Percentiles rank a stretch among this genome's conserved stretches.
phyloP scores from a whole-genome alignment of 2,888 invertebrate genomes.

The Tineola bisselliella region DNA sequence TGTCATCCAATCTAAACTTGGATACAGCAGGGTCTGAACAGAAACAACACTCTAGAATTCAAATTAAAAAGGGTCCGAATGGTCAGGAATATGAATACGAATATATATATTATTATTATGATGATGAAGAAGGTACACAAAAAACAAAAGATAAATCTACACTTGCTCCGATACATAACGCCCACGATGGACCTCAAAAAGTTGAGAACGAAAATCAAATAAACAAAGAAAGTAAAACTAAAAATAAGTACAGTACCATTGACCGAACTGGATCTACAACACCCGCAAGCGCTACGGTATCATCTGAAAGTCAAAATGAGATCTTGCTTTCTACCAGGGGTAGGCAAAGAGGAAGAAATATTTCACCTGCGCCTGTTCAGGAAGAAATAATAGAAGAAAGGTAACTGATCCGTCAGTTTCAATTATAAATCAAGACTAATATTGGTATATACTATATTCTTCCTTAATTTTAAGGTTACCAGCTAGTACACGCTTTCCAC shows the following conservation, averaged over 20 bases:
- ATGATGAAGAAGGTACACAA: slow-evolving; percentile 72
- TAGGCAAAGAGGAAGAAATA: slow-evolving; percentile 58
- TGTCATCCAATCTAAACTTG: slow-evolving; percentile 62
- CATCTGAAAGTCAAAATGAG: slow-evolving; percentile 73
- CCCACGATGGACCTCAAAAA: slow-evolving; percentile 71
- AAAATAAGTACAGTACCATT: slow-evolving; percentile 66
- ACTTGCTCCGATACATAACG: slow-evolving; percentile 47
- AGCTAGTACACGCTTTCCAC: slow-evolving; percentile 86
- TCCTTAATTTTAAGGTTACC: slow-evolving; percentile 67
- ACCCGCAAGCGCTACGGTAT: slow-evolving; percentile 47
- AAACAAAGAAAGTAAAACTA: slow-evolving; percentile 48
- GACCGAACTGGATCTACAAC: slow-evolving; percentile 51
- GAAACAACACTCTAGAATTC: slow-evolving; percentile 75
- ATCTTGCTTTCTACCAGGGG: slow-evolving; percentile 66
- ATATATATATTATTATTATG: slow-evolving; percentile 90
- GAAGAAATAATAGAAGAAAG: slow-evolving; percentile 64
- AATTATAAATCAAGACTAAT: too few relatives aligned
- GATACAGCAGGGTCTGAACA: slow-evolving; percentile 75
- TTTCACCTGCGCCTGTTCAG: slow-evolving; percentile 54
- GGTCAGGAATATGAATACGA: slow-evolving; percentile 93
- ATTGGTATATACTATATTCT: slow-evolving; percentile 14
- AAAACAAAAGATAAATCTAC: slow-evolving; percentile 31
- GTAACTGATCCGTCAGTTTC: slow-evolving; percentile 33
- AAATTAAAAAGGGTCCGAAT: slow-evolving; percentile 88
- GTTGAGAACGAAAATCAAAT: slow-evolving; percentile 53